Percentiles rank a stretch among this genome's conserved stretches.
Conservation (phyloP, 2,113 vertebrate species). For the Xyliphius kryptos region DNA sequence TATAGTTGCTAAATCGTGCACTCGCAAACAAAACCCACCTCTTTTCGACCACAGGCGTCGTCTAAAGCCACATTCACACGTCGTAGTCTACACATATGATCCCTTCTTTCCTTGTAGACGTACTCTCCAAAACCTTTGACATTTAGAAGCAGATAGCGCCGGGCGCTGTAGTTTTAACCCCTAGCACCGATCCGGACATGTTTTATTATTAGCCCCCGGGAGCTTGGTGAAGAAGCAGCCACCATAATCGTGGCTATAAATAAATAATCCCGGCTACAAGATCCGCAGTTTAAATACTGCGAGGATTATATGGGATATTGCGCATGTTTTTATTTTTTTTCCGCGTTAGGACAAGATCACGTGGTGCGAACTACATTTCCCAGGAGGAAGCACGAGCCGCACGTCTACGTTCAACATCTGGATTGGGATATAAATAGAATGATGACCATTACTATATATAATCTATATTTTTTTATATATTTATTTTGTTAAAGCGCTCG, state of each 20-base stretch:
- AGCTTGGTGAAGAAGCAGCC: neutral
- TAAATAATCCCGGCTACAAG: no score
- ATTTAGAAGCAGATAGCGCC: conserved; percentile 49
- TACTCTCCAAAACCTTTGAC: conserved; percentile 56
- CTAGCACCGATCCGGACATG: no score
- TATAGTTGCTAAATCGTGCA: neutral
- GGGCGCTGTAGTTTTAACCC: conserved; percentile 39
- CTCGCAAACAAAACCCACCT: no score
- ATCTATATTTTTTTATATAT: neutral
- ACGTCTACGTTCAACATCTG: neutral
- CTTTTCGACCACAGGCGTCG: neutral
- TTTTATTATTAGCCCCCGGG: conserved; percentile 35
- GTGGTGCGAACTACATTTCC: conserved; percentile 38
- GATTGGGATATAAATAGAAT: no score
- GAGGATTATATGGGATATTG: no score
- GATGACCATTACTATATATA: neutral
- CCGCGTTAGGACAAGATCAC: no score
- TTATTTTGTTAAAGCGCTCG: neutral
- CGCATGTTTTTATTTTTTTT: no score
- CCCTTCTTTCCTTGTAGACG: no score
- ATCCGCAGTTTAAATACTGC: no score
- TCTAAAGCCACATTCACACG: no score
- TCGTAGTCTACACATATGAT: no score
- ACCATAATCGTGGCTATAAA: neutral
- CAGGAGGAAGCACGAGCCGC: conserved; percentile 11